A percentile compares a stretch with the other conserved stretches of the same genome.
Conservation (phyloP, 2,797 vertebrate species). For the Graptemys geographica region DNA sequence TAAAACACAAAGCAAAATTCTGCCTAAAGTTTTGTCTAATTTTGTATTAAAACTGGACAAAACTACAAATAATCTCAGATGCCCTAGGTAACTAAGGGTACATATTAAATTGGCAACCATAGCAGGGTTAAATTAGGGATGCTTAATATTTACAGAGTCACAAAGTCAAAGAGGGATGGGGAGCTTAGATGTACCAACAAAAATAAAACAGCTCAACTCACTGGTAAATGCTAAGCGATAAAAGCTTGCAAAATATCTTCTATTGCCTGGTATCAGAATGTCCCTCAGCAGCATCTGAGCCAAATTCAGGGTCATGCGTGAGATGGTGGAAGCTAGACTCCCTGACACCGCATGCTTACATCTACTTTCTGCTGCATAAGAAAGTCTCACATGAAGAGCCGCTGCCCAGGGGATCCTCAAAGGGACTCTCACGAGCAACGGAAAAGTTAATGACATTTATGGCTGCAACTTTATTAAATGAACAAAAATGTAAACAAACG, state of each 20-base stretch:
- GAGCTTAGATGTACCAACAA: no score
- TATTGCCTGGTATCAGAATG: no score
- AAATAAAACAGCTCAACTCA: no score
- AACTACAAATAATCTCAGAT: no score
- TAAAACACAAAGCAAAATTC: background rate
- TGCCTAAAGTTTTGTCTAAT: background rate
- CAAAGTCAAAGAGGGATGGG: no score
- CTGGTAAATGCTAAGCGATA: no score
- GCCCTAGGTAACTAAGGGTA: no score
- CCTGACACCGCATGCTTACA: background rate
- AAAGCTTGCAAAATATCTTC: no score
- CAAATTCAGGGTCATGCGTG: background rate
- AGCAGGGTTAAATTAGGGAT: no score
- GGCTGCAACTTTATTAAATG: background rate
- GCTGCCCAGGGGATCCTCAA: background rate
- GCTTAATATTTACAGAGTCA: no score
- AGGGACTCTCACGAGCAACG: background rate
- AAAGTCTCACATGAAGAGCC: background rate
- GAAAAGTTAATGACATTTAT: background rate
- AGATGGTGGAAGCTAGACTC: background rate
- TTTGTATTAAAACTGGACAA: background rate
- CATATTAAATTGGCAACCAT: no score
- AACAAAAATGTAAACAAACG: background rate
- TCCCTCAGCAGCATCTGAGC: no score
- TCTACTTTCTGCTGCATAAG: background rate